Evolutionary conservation across 2,888 invertebrate genomes (phyloP).

Genomic region (Carterocephalus palaemon): DNA sequence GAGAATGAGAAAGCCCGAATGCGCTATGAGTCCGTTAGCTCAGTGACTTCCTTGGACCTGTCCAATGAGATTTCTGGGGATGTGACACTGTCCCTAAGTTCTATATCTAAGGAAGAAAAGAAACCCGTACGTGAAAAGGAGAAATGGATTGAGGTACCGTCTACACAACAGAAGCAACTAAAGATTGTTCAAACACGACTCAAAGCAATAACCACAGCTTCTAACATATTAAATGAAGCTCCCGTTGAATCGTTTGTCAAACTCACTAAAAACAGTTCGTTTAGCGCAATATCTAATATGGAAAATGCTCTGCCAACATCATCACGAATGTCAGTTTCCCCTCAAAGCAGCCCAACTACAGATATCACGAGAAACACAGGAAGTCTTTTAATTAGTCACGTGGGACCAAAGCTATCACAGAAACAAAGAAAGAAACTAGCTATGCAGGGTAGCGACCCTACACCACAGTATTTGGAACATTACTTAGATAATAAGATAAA

Average conservation of each 20-base stretch:
- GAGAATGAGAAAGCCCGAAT: conserved; percentile 66
- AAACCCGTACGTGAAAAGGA: conserved; percentile 50
- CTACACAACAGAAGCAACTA: conserved; percentile 65
- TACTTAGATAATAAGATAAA: conserved; percentile 48
- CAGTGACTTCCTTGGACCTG: conserved; percentile 62
- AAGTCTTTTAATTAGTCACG: conserved; percentile 58
- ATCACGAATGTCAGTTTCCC: conserved; percentile 58
- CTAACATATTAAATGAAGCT: conserved; percentile 60
- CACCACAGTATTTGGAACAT: conserved; percentile 49
- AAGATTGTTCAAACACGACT: conserved; percentile 71
- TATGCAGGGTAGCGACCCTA: conserved; percentile 57
- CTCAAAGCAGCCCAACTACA: conserved; percentile 49
- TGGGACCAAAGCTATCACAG: conserved; percentile 80
- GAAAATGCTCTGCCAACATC: conserved; percentile 38
- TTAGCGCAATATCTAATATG: conserved; percentile 41
- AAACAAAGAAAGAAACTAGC: conserved; percentile 81
- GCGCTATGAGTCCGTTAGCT: conserved; percentile 66
- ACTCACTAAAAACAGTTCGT: conserved; percentile 54
- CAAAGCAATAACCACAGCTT: conserved; percentile 62
- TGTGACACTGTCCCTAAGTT: conserved; percentile 61
- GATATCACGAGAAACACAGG: conserved; percentile 54
- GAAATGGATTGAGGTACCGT: conserved; percentile 72
- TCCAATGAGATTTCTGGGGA: conserved; percentile 60
- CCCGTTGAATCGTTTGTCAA: conserved; percentile 60
- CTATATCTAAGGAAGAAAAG: conserved; percentile 51